These are phyloP conservation scores for Hydropotes inermis DNA, from an alignment of 2,113 vertebrate genomes.

Conservation along the genomic window DNA sequence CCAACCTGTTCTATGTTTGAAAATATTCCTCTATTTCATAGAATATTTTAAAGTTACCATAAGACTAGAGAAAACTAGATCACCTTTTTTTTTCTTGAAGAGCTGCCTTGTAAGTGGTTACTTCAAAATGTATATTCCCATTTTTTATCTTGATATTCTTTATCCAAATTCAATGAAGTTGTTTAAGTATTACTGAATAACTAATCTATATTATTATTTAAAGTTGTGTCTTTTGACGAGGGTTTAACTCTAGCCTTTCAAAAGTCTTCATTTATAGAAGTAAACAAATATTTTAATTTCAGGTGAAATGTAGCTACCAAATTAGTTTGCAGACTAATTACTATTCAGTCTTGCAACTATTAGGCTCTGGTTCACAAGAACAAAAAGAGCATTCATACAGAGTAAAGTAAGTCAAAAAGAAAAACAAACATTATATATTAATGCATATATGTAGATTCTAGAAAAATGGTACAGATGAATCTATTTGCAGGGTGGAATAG, in stretches of 20 bases:
- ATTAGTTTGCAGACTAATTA: background rate
- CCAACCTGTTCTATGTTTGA: background rate
- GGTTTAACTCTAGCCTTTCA: background rate
- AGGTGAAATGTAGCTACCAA: background rate
- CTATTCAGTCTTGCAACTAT: accelerated
- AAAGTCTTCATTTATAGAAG: background rate
- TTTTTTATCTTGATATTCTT: background rate
- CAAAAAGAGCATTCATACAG: background rate
- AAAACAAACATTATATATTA: background rate
- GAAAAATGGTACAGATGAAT: background rate
- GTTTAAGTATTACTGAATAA: background rate
- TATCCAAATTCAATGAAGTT: background rate
- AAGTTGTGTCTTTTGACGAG: background rate
- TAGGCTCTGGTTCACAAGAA: background rate
- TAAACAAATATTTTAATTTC: background rate
- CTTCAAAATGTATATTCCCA: background rate
- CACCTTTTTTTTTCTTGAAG: background rate
- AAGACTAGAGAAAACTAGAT: background rate
- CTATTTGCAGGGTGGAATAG: background rate
- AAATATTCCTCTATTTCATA: background rate
- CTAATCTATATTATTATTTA: background rate
- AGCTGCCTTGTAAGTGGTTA: background rate
- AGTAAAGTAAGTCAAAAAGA: background rate
- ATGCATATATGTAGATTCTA: background rate
- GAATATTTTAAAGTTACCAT: background rate